Percentiles rank a stretch among this genome's conserved stretches.
Evolutionary conservation across 2,888 invertebrate species (phyloP).

Genomic region (Conops quadrifasciatus): DNA sequence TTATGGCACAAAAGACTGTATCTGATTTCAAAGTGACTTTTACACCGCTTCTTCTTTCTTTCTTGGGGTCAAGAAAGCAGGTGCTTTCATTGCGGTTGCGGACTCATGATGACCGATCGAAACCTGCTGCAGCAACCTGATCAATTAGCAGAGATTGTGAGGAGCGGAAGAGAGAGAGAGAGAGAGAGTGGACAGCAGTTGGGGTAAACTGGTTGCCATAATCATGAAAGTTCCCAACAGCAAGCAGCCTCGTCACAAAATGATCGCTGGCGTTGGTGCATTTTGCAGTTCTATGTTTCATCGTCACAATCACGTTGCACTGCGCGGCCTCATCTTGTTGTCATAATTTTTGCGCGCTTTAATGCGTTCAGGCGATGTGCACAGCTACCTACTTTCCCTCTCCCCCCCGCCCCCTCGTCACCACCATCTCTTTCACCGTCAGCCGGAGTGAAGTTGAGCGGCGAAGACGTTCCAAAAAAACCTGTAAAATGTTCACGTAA

Average conservation of each 20-base stretch:
- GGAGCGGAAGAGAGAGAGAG: not conserved
- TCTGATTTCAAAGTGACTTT: slow-evolving; percentile 16
- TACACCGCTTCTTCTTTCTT: not conserved
- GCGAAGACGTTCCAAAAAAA: too few relatives aligned
- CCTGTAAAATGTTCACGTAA: too few relatives aligned
- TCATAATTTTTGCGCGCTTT: slow-evolving; percentile 27
- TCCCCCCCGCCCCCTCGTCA: too few relatives aligned
- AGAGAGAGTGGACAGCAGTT: not conserved
- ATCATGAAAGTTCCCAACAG: not conserved
- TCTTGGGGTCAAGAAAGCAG: slow-evolving; percentile 24
- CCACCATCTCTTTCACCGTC: not conserved
- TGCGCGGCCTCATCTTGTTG: slow-evolving; percentile 25
- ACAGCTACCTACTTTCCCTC: not conserved
- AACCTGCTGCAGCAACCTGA: slow-evolving; percentile 27
- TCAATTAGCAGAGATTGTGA: slow-evolving; percentile 33
- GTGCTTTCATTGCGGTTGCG: slow-evolving; percentile 21
- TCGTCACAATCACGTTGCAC: slow-evolving; percentile 21
- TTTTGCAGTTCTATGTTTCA: slow-evolving; percentile 32
- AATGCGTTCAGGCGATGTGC: not conserved
- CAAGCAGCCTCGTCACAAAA: not conserved
- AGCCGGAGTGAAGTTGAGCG: not conserved
- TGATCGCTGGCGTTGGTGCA: not conserved
- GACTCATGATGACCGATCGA: not conserved
- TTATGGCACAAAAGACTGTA: not conserved
- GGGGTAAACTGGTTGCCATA: not conserved